phyloP scores from a whole-genome alignment of 2,113 vertebrate genomes.

The Tragulus kanchil region DNA sequence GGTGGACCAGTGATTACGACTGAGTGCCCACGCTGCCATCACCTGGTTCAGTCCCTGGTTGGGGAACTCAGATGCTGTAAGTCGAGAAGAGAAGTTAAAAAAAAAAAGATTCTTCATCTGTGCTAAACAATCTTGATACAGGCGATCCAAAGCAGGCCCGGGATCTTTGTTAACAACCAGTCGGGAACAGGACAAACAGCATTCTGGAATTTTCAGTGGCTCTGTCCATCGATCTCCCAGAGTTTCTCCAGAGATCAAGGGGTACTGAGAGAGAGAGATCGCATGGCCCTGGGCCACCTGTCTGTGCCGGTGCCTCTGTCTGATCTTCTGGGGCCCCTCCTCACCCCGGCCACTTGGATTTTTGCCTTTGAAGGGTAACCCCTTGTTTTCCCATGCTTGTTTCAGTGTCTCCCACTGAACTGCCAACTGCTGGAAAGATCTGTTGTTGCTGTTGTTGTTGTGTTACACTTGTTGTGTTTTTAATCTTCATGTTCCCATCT shows the following conservation, averaged over 20 bases:
- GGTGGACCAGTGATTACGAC: too few relatives aligned
- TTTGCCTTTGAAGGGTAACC: neutral
- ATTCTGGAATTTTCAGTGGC: neutral
- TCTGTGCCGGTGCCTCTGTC: neutral
- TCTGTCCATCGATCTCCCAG: neutral
- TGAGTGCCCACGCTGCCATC: too few relatives aligned
- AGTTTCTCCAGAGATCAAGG: neutral
- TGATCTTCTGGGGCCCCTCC: neutral
- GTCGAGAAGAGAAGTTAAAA: too few relatives aligned
- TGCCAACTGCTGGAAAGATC: neutral
- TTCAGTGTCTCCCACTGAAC: neutral
- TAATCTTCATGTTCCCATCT: neutral
- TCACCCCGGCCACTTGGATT: neutral
- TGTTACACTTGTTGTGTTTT: neutral
- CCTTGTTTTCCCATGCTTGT: neutral
- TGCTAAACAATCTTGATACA: too few relatives aligned
- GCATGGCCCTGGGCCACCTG: fast-evolving
- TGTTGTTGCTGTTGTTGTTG: too few relatives aligned
- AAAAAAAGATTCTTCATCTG: too few relatives aligned
- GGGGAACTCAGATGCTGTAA: too few relatives aligned
- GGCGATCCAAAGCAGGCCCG: fast-evolving
- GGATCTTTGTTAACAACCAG: neutral
- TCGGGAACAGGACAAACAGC: neutral
- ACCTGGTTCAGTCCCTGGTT: too few relatives aligned
- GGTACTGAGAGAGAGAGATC: neutral